Evolutionary conservation across 1,140 invertebrate species (phyloP).

Genomic region (Thalassaphorura encarpata): DNA sequence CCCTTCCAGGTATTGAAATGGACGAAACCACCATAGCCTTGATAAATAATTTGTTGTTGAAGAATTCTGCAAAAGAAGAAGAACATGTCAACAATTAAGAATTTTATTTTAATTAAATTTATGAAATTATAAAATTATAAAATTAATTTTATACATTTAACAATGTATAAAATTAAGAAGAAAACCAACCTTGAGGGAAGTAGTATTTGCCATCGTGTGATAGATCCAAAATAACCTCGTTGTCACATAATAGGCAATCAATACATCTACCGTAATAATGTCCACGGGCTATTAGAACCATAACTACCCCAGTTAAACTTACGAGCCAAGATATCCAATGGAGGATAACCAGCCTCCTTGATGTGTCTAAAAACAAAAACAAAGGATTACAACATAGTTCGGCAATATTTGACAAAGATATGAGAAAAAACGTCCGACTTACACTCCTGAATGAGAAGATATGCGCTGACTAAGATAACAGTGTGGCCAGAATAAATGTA

Average conservation of each 20-base stretch:
- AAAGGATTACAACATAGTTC: not conserved
- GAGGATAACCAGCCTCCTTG: not conserved
- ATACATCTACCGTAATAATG: constrained; percentile 86
- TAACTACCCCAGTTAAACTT: constrained; percentile 4
- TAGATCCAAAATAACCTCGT: constrained; percentile 85
- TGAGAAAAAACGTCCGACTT: constrained; percentile 10
- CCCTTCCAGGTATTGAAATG: constrained; percentile 74
- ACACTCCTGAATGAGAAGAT: constrained; percentile 32
- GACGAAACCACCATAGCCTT: constrained; percentile 72
- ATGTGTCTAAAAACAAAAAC: constrained; percentile 2
- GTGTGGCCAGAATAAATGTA: constrained; percentile 32
- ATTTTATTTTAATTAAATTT: not conserved
- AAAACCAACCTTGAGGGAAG: constrained; percentile 46
- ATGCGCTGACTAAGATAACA: constrained; percentile 30
- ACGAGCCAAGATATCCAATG: not conserved
- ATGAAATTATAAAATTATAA: too few species aligned
- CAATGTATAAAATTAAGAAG: too few species aligned
- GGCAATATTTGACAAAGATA: not conserved
- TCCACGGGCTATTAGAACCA: constrained; percentile 71
- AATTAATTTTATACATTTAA: too few species aligned
- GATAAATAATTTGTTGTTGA: constrained; percentile 50
- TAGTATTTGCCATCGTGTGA: constrained; percentile 71
- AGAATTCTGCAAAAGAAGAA: constrained; percentile 4
- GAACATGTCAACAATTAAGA: not conserved
- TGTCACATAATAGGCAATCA: constrained; percentile 77